These are phyloP conservation scores for Natator depressus DNA, from an alignment of 2,113 vertebrate species.

Conservation along the genomic window DNA sequence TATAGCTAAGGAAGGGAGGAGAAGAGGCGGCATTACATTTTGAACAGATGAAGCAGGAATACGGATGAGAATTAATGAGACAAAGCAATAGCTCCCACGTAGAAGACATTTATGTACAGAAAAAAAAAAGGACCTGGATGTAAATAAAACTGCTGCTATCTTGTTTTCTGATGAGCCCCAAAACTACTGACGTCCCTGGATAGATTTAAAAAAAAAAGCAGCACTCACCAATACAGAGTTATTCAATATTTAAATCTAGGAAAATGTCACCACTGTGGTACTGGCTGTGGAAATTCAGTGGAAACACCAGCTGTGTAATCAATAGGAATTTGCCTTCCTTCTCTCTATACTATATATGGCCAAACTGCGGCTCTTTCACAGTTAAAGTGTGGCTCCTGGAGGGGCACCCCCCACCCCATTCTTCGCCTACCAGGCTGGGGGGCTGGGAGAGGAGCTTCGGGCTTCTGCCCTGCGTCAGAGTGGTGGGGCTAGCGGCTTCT, in stretches of 20 bases:
- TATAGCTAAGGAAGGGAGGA: constrained; percentile 42
- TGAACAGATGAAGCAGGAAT: background rate
- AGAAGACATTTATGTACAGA: background rate
- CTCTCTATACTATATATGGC: background rate
- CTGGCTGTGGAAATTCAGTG: background rate
- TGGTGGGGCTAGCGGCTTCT: too few species aligned
- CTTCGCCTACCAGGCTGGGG: too few species aligned
- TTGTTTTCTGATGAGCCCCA: background rate
- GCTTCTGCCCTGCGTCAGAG: too few species aligned
- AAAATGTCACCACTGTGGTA: background rate
- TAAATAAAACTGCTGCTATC: background rate
- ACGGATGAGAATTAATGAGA: background rate
- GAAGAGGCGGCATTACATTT: background rate
- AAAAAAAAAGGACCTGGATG: background rate
- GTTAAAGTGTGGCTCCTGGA: too few species aligned
- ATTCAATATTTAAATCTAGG: background rate
- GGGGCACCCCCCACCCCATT: too few species aligned
- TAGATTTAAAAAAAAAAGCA: background rate
- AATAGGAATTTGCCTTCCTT: background rate
- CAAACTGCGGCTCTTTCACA: too few species aligned
- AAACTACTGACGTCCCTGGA: background rate
- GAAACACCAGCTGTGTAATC: background rate
- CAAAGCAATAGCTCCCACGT: background rate
- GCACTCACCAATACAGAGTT: background rate
- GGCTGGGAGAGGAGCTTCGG: too few species aligned